Evolutionary conservation across 2,113 vertebrate genomes (phyloP).

Genomic region (Acanthochromis polyacanthus): DNA sequence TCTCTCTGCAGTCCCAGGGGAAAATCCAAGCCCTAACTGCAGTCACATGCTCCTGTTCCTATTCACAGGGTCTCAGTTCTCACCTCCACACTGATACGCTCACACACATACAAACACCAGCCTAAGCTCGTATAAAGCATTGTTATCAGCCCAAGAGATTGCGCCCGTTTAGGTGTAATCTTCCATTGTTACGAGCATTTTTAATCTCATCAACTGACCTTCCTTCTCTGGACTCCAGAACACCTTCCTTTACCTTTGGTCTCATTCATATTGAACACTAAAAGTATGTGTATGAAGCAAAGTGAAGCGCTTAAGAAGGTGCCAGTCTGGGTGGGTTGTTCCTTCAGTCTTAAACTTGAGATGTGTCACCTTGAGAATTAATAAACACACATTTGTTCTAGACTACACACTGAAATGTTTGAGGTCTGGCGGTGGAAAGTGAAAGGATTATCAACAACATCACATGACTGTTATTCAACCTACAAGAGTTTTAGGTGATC

Average conservation of each 20-base stretch:
- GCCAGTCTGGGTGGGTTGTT: slow-evolving; percentile 14
- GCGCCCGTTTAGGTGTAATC: slow-evolving; percentile 46
- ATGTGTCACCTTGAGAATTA: slow-evolving; percentile 10
- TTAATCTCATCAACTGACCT: slow-evolving; percentile 56
- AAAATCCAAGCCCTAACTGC: slow-evolving; percentile 61
- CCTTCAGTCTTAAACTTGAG: neutral
- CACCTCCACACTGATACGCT: slow-evolving; percentile 35
- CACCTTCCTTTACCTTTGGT: slow-evolving; percentile 24
- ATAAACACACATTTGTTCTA: slow-evolving; percentile 16
- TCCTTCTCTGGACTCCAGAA: slow-evolving; percentile 14
- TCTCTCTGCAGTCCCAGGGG: slow-evolving; percentile 68
- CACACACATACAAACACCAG: slow-evolving; percentile 14
- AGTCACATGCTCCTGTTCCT: slow-evolving; percentile 77
- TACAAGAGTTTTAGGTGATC: neutral
- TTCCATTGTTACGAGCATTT: slow-evolving; percentile 46
- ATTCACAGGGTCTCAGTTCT: slow-evolving; percentile 63
- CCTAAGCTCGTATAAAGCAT: slow-evolving; percentile 42
- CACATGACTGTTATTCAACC: neutral
- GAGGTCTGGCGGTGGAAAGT: too few species aligned
- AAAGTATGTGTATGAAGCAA: neutral
- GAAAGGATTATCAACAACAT: neutral
- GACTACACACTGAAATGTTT: neutral
- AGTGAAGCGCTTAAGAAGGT: slow-evolving; percentile 11
- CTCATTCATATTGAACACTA: neutral
- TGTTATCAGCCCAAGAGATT: slow-evolving; percentile 41